A percentile compares a stretch with the other conserved stretches of the same genome.
phyloP scores from a whole-genome alignment of 2,888 invertebrate genomes.

The Brachypalpus laphriformis region DNA sequence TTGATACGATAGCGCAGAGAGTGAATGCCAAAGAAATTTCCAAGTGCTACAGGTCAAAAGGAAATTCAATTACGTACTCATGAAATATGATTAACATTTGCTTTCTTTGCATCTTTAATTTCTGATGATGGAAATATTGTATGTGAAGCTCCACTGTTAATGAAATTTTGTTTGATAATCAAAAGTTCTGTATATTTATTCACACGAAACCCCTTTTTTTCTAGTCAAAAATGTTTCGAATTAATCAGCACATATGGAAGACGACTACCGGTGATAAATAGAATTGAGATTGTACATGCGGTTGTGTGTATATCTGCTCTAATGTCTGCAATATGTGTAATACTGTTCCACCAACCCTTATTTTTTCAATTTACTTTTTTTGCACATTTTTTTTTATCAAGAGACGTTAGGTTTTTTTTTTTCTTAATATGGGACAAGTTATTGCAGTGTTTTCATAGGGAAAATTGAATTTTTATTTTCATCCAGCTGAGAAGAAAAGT shows the following conservation, averaged over 20 bases:
- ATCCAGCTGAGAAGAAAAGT: constrained; percentile 23
- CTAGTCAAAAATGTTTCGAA: constrained; percentile 24
- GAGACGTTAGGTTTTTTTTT: constrained; percentile 8
- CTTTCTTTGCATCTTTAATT: constrained; percentile 27
- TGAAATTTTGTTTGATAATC: constrained; percentile 19
- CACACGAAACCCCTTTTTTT: not conserved
- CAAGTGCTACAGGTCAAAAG: constrained; percentile 59
- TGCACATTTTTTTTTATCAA: constrained; percentile 26
- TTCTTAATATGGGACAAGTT: constrained; percentile 41
- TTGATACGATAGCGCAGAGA: constrained; percentile 8
- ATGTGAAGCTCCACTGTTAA: not conserved
- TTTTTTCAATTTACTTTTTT: constrained; percentile 43
- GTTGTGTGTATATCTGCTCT: not conserved
- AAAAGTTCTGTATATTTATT: constrained; percentile 7
- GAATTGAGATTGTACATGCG: constrained; percentile 4
- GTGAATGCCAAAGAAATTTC: constrained; percentile 39
- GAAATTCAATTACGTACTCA: constrained; percentile 57
- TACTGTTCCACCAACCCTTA: constrained; percentile 29
- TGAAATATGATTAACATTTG: constrained; percentile 53
- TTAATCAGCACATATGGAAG: constrained; percentile 41
- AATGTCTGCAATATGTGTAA: constrained; percentile 30
- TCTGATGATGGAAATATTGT: constrained; percentile 16
- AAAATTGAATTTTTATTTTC: constrained; percentile 57
- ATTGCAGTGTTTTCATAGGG: constrained; percentile 47
- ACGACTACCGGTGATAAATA: constrained; percentile 25